Conservation (phyloP, 2,888 invertebrate genomes). For the Scaptodrosophila latifasciaeformis region DNA sequence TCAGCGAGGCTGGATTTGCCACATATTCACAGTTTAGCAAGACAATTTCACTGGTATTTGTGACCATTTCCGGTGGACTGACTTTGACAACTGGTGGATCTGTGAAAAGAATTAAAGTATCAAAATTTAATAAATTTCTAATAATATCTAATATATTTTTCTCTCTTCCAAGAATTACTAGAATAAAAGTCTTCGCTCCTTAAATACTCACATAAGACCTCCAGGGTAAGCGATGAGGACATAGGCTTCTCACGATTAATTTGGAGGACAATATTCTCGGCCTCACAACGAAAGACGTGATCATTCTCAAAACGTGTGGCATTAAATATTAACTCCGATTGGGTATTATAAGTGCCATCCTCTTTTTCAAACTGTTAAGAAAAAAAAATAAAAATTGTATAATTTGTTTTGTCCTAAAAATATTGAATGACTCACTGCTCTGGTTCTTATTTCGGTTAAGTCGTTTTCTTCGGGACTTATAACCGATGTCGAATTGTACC, state of each 20-base stretch:
- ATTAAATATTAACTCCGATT: constrained; percentile 85
- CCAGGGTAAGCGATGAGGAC: constrained; percentile 82
- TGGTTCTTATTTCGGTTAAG: constrained; percentile 72
- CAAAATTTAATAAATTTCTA: constrained; percentile 2
- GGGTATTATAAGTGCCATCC: constrained; percentile 88
- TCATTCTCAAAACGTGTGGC: constrained; percentile 89
- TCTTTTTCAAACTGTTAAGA: constrained; percentile 76
- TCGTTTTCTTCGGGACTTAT: constrained; percentile 69
- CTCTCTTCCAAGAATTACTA: not conserved
- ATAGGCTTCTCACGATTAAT: constrained; percentile 85
- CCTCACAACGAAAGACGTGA: constrained; percentile 85
- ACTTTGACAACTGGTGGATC: constrained; percentile 90
- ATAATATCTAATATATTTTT: not conserved
- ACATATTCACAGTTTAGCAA: constrained; percentile 87
- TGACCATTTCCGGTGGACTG: constrained; percentile 84
- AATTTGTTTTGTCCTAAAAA: not conserved
- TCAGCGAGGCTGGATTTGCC: constrained; percentile 89
- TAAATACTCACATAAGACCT: constrained; percentile 87
- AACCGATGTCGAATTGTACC: constrained; percentile 85
- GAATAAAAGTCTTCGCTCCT: not conserved
- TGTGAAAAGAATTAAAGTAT: too few relatives aligned
- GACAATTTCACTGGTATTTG: constrained; percentile 85
- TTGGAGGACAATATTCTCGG: constrained; percentile 86
- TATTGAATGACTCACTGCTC: constrained; percentile 75
- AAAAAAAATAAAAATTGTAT: not conserved